Conservation (phyloP, 2,888 invertebrate species). For the Synergus itoensis region DNA sequence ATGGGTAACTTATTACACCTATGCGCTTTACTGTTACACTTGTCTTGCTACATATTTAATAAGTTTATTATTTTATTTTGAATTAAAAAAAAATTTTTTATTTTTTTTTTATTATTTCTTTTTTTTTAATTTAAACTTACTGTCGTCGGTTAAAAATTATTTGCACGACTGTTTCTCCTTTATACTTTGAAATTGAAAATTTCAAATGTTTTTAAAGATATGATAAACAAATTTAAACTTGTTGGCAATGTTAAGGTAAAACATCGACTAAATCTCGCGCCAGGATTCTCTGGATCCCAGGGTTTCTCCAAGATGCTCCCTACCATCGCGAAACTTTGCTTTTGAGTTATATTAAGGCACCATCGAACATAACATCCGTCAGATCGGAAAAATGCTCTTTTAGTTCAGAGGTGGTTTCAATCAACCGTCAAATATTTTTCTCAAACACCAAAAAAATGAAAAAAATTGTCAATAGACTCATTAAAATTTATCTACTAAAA, state of each 20-base stretch:
- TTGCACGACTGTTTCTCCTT: background rate
- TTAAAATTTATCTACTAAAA: background rate
- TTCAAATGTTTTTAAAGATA: background rate
- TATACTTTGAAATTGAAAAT: background rate
- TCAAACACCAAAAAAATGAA: background rate
- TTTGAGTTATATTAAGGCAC: constrained; percentile 41
- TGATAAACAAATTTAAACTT: background rate
- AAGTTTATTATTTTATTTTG: background rate
- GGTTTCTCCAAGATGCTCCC: constrained; percentile 31
- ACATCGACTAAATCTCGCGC: constrained; percentile 28
- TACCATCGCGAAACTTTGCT: constrained; percentile 32
- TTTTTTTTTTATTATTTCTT: too few species aligned
- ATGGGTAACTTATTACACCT: too few species aligned
- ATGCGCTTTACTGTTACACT: too few species aligned
- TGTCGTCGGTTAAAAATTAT: background rate
- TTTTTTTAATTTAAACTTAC: background rate
- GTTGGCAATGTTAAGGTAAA: constrained; percentile 29
- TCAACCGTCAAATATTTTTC: background rate
- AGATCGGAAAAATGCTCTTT: constrained; percentile 16
- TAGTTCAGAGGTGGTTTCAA: constrained; percentile 16
- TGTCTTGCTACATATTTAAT: background rate
- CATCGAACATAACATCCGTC: constrained; percentile 33
- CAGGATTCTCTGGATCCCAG: constrained; percentile 33
- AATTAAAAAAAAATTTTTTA: background rate
- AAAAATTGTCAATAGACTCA: background rate